Evolutionary conservation across 2,888 invertebrate genomes (phyloP), one percentile per base, ranked within the genome.

Genomic region (Willowsia nigromaculata): DNA sequence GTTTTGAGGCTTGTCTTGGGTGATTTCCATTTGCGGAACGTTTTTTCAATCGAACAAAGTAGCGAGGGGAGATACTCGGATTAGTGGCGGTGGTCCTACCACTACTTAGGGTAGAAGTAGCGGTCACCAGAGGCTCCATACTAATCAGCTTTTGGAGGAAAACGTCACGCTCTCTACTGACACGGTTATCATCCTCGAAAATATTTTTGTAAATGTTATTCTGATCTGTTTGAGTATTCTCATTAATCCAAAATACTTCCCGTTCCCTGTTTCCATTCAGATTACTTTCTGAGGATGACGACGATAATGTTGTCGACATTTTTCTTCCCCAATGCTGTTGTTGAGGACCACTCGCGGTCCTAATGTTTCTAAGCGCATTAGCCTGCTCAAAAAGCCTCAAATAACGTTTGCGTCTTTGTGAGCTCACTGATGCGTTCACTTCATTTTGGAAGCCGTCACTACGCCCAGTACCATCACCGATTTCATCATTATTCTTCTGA

Each of bases 331-430:
- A 40, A 1, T 62, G 33, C 25, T 56, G 22, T 22, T 2, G 2
- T 71, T 11, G 50, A 68, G 15, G 43, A n/a, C 30, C 74, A 37
- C 71, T 40, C 47, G 68, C 30, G 40, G 7, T 68, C 18, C 27
- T 53, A 43, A 47, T 37, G 0, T 50, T 22, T 53, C 6, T 80
- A 47, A 47, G 33, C n/a, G 25, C 25, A 65, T 65, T 68, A 40
- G 18, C 11, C 40, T 40, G 81, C 37, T 81, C 30, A 11, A 43
- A 50, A 40, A 87, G 56, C 30, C 87, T 53, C 74, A 87, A 71
- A 43, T 87, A 53, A 59, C 87, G 87, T 59, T 87, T 87, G 68
- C 59, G 81, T 74, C 87, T 81, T 65, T 86, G 65, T 65, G 71
- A 9, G 71, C n/a, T 59, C 22, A 30, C 9, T 74, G 87, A 87